phyloP scores from a whole-genome alignment of 2,888 invertebrate genomes.

The Spilosoma lubricipeda region DNA sequence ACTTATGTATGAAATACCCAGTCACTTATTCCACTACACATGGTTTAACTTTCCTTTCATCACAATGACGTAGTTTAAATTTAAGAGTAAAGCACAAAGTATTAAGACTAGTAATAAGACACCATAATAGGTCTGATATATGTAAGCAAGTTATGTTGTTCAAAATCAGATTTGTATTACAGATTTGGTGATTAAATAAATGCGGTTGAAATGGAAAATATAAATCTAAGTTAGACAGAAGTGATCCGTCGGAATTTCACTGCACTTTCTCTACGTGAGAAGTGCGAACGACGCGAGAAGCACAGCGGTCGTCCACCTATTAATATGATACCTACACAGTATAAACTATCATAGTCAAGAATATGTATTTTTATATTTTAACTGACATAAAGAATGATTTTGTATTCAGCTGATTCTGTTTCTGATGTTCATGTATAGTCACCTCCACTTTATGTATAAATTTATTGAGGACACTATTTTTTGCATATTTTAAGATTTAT shows the following conservation, averaged over 20 bases:
- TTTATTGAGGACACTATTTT: not conserved
- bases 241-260: slow-evolving; percentile 49
- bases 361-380: not conserved
- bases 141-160: too few relatives aligned
- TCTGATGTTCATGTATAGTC: not conserved
- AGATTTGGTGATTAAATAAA: too few relatives aligned
- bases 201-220: too few relatives aligned
- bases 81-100: not conserved
- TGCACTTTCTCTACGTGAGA: slow-evolving; percentile 51
- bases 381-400: not conserved
- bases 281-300: not conserved
- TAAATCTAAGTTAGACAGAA: slow-evolving; percentile 34
- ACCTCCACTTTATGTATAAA: too few relatives aligned
- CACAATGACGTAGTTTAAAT: not conserved
- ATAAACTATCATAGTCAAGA: not conserved
- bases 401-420: not conserved
- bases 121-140: too few relatives aligned
- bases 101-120: not conserved
- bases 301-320: slow-evolving; percentile 25
- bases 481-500: not conserved
- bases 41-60: not conserved
- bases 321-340: not conserved
- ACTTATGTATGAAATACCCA: not conserved
- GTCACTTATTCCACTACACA: not conserved
- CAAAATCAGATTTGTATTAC: too few relatives aligned